Evolutionary conservation across 2,113 vertebrate genomes (phyloP).

Genomic region (Lagopus leucura): DNA sequence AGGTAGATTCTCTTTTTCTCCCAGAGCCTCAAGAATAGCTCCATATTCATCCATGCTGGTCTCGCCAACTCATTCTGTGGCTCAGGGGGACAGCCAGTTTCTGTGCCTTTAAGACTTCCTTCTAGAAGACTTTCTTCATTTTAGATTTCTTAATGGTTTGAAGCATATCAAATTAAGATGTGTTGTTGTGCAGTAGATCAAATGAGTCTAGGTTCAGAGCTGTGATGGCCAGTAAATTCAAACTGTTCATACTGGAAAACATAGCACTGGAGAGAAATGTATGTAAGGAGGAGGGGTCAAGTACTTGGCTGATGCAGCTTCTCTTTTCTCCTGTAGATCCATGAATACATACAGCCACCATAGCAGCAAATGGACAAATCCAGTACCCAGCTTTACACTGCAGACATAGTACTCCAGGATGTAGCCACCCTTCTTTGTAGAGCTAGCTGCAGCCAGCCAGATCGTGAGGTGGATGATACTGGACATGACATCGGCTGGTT

Average conservation of each 20-base stretch:
- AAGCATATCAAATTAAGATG: not conserved
- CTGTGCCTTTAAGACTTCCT: too few species aligned
- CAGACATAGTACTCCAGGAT: accelerated
- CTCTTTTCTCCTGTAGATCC: not conserved
- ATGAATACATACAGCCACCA: not conserved
- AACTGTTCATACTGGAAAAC: not conserved
- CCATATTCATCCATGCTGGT: too few species aligned
- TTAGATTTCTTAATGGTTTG: not conserved
- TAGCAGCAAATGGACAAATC: not conserved
- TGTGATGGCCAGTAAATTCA: not conserved
- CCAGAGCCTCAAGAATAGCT: too few species aligned
- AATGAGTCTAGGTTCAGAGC: not conserved
- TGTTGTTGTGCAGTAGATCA: not conserved
- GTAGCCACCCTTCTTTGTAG: not conserved
- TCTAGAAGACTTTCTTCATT: not conserved
- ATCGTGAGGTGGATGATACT: accelerated
- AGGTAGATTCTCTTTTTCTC: too few species aligned
- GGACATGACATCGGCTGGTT: not conserved
- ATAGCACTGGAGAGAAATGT: not conserved
- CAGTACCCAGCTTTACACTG: not conserved
- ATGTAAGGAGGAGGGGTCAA: not conserved
- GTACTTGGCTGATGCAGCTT: not conserved
- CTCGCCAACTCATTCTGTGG: too few species aligned
- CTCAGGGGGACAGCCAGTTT: too few species aligned
- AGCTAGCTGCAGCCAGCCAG: not conserved